Percentiles rank a stretch among this genome's conserved stretches.
Evolutionary conservation across 23 tunicate genomes (phyloP).

Genomic region (Styela clava): DNA sequence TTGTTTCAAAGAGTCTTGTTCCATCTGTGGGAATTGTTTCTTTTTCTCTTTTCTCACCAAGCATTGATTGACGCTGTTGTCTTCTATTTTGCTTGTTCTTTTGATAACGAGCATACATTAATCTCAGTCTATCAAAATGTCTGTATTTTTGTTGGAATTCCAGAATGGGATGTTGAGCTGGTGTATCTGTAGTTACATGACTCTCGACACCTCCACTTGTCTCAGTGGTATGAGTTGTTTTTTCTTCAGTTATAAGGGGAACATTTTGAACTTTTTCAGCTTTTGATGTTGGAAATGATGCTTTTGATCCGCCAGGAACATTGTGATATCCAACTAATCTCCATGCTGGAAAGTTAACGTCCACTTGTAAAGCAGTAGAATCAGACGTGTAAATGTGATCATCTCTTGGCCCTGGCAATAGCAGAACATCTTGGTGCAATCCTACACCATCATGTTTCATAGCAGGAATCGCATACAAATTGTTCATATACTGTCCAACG

Average conservation of each 20-base stretch:
- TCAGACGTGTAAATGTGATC: conserved; percentile 22
- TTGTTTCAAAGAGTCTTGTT: conserved; percentile 55
- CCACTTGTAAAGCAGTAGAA: conserved; percentile 51
- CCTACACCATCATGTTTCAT: conserved; percentile 76
- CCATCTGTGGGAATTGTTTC: neutral
- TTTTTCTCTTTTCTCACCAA: neutral
- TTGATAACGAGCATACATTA: neutral
- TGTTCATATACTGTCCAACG: conserved; percentile 80
- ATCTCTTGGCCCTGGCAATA: conserved; percentile 75
- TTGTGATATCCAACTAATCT: conserved; percentile 78
- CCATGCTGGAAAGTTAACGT: conserved; percentile 53
- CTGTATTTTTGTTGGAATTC: neutral
- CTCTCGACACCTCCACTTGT: neutral
- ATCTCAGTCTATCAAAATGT: neutral
- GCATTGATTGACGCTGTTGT: neutral
- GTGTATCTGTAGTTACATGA: neutral
- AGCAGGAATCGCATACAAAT: conserved; percentile 85
- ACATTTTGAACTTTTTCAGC: neutral
- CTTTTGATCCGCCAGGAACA: conserved; percentile 47
- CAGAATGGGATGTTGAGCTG: conserved; percentile 2
- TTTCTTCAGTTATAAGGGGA: conserved; percentile 10
- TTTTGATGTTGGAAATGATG: conserved; percentile 26
- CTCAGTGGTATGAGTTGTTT: neutral
- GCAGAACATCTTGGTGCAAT: conserved; percentile 44
- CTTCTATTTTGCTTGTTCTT: neutral